Base-by-base conservation (phyloP, 2,888 invertebrate species). In the Heliconius ethilla region DNA sequence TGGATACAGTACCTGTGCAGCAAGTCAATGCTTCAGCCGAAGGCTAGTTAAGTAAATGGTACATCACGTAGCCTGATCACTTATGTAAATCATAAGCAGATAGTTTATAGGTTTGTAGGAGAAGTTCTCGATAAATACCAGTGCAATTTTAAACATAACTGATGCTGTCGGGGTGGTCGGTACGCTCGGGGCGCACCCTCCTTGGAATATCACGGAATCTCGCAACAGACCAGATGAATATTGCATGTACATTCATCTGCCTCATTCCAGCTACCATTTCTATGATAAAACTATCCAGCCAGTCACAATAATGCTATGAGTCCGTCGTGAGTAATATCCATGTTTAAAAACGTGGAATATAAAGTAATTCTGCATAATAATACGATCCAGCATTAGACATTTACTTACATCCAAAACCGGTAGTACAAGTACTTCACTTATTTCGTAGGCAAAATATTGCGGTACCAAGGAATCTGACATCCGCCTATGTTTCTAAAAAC, bases 191-290 rank as follows among this genome's bases (percentile, higher is more conserved):
- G 91, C 91, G 88, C 89, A 90, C 90, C 89, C 88, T 91, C 89
- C 90, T 90, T 89, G 87, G 89, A 89, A 91, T 91, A 91, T 90
- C 91, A 89, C 88, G 87, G 90, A 89, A 88, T 89, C 86, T 89
- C 83, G 86, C 81, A 75, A 86, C 87, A 87, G 84, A 85, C 85
- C 81, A 88, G 86, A 86, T 89, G 87, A 88, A 90, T 89, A 86
- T 80, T 79, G 73, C 75, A 80, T 82, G 78, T 75, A 76, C 76
- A 79, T 80, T 81, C 80, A 78, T 78, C 72, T 80, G 51, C 76
- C 75, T 66, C 75, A 67, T 80, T 72, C 67, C 55, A 65, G 72
- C 78, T 80, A 70, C 65, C 59, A 74, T 74, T 62, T 72, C 77
- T 77, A 78, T 75, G 79, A 82, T 82, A 79, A 80, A 82, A 77